Evolutionary conservation across 2,797 vertebrate species (phyloP).

Genomic region (Thalassophryne amazonica): DNA sequence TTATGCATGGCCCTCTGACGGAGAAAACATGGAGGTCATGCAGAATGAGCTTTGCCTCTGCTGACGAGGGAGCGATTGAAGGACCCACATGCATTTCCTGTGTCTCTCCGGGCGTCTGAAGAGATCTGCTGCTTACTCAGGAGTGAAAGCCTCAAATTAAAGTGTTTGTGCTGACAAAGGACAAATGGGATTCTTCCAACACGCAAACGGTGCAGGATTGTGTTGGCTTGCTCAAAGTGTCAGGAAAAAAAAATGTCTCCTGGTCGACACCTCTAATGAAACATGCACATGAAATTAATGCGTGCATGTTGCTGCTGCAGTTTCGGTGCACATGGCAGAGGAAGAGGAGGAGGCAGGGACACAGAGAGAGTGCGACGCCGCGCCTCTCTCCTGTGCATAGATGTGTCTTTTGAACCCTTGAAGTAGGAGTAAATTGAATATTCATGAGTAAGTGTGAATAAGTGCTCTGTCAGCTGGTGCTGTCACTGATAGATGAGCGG

Average conservation of each 20-base stretch:
- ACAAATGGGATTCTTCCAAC: constrained; percentile 87
- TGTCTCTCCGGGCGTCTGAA: constrained; percentile 77
- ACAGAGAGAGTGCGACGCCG: constrained; percentile 39
- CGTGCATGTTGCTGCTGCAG: constrained; percentile 54
- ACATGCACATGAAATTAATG: constrained; percentile 89
- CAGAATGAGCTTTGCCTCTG: constrained; percentile 64
- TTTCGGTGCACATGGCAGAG: constrained; percentile 45
- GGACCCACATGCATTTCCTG: constrained; percentile 76
- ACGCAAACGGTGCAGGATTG: constrained; percentile 91
- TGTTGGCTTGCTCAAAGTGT: constrained; percentile 88
- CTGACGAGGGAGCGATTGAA: constrained; percentile 74
- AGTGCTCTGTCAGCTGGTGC: constrained; percentile 84
- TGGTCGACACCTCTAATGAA: constrained; percentile 86
- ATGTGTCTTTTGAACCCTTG: constrained; percentile 73
- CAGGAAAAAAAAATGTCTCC: constrained; percentile 72
- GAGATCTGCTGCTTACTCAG: constrained; percentile 93
- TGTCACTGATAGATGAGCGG: constrained; percentile 89
- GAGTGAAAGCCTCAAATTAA: constrained; percentile 95
- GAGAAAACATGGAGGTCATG: constrained; percentile 71
- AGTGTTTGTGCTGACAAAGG: constrained; percentile 98
- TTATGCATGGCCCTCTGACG: constrained; percentile 64
- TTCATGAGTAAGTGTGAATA: constrained; percentile 87
- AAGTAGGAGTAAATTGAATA: constrained; percentile 84
- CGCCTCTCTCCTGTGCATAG: constrained; percentile 62
- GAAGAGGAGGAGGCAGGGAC: constrained; percentile 4